A percentile compares a stretch with the other conserved stretches of the same genome.
phyloP scores from a whole-genome alignment of 1,140 invertebrate species.

The Drosophila jambulina region DNA sequence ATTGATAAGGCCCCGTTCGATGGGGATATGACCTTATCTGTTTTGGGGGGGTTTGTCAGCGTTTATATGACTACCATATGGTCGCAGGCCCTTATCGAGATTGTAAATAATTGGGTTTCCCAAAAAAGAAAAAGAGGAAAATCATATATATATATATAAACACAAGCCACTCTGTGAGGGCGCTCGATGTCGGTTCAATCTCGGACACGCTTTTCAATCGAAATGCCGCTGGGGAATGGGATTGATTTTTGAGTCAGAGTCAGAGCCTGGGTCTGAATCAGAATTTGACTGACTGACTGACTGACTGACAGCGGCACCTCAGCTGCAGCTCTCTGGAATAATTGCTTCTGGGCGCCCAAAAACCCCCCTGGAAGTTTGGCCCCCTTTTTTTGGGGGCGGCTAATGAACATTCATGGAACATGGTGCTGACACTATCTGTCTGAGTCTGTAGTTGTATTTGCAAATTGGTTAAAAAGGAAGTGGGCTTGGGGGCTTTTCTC shows the following conservation, averaged over 20 bases:
- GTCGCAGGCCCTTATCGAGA: slow-evolving; percentile 18
- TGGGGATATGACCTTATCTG: slow-evolving; percentile 54
- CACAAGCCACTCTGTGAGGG: not conserved
- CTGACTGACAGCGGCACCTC: slow-evolving; percentile 43
- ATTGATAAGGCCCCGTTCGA: slow-evolving; percentile 36
- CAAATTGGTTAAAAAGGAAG: not conserved
- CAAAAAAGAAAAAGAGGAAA: not conserved
- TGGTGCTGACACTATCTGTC: slow-evolving; percentile 23
- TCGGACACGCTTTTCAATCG: slow-evolving; percentile 29
- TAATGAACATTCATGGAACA: slow-evolving; percentile 62
- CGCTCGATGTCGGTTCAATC: not conserved
- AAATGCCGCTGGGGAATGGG: slow-evolving; percentile 57
- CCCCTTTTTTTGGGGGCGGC: slow-evolving; percentile 11
- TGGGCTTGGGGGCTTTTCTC: not conserved
- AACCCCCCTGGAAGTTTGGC: slow-evolving; percentile 18
- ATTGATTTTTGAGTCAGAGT: slow-evolving; percentile 72
- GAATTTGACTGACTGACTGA: slow-evolving; percentile 52
- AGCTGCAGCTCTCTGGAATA: slow-evolving; percentile 39
- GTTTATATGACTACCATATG: slow-evolving; percentile 61
- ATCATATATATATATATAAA: not conserved
- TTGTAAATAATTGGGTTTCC: slow-evolving; percentile 34
- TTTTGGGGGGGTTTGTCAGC: slow-evolving; percentile 26
- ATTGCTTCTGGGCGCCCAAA: slow-evolving; percentile 63
- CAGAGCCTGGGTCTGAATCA: slow-evolving; percentile 28
- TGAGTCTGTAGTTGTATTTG: not conserved